Evolutionary conservation across 2,888 invertebrate species (phyloP).

Genomic region (Thera obeliscata): DNA sequence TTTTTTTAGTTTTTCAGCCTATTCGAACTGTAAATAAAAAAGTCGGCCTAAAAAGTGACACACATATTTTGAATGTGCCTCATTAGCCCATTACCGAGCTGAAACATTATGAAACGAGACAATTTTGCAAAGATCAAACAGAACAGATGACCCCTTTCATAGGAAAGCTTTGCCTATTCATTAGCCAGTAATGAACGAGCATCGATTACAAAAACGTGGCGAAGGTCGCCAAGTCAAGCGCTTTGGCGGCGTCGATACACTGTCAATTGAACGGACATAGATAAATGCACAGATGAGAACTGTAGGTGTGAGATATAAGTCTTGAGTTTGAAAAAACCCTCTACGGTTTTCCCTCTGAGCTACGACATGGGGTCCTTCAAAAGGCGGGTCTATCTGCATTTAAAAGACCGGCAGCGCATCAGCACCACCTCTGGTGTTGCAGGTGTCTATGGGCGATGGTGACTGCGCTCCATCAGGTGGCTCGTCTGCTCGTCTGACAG

Average conservation of each 20-base stretch:
- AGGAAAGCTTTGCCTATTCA: slow-evolving; percentile 42
- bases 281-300: slow-evolving; percentile 23
- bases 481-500: no score
- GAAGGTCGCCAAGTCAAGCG: slow-evolving; percentile 59
- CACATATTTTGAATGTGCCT: slow-evolving; percentile 4
- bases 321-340: background rate
- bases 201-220: slow-evolving; percentile 56
- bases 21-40: background rate
- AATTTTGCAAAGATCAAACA: slow-evolving; percentile 32
- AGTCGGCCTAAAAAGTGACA: background rate
- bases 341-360: no score
- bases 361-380: no score
- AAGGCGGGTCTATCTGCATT: no score
- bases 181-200: slow-evolving; percentile 53
- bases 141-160: slow-evolving; percentile 31
- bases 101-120: slow-evolving; percentile 13
- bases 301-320: background rate
- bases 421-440: no score
- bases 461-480: no score
- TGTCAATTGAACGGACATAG: slow-evolving; percentile 45
- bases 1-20: no score
- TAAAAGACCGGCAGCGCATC: no score
- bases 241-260: slow-evolving; percentile 55
- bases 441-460: no score
- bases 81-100: slow-evolving; percentile 7